phyloP scores from a whole-genome alignment of 2,797 vertebrate genomes.

The Euthynnus affinis region DNA sequence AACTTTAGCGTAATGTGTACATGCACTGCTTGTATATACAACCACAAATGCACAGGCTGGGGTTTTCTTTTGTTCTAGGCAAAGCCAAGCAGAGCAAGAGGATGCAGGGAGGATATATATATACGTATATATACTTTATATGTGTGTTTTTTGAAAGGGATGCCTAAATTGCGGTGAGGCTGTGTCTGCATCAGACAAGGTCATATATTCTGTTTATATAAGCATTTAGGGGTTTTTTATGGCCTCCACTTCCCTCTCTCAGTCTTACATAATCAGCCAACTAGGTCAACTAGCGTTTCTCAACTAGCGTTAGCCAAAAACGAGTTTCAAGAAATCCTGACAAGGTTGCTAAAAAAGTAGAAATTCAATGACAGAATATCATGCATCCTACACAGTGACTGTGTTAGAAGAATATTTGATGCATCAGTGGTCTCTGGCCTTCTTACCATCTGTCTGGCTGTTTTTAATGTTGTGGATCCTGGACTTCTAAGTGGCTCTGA shows the following conservation, averaged over 20 bases:
- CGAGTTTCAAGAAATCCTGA: conserved; percentile 20
- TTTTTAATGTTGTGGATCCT: not conserved
- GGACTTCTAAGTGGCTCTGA: not conserved
- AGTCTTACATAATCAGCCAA: conserved; percentile 57
- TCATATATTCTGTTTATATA: conserved; percentile 56
- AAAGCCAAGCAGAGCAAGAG: conserved; percentile 6
- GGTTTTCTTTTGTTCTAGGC: conserved; percentile 57
- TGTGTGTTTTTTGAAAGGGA: conserved; percentile 36
- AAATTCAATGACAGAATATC: not conserved
- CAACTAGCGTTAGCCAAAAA: conserved; percentile 13
- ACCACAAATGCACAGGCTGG: conserved; percentile 62
- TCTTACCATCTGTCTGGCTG: not conserved
- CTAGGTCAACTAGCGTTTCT: conserved; percentile 57
- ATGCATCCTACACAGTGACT: not conserved
- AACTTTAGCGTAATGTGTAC: conserved; percentile 72
- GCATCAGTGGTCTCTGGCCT: not conserved
- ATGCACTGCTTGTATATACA: conserved; percentile 50
- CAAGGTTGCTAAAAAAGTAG: not conserved
- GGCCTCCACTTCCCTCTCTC: conserved; percentile 38
- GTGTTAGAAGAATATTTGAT: not conserved
- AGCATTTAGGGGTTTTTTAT: conserved; percentile 41
- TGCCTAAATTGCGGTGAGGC: conserved; percentile 45
- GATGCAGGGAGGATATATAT: conserved; percentile 20
- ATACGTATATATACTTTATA: conserved; percentile 19
- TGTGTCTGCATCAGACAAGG: conserved; percentile 31